A percentile compares a stretch with the other conserved stretches of the same genome.
Evolutionary conservation across 2,797 vertebrate genomes (phyloP).

Genomic region (Meda fulgida): DNA sequence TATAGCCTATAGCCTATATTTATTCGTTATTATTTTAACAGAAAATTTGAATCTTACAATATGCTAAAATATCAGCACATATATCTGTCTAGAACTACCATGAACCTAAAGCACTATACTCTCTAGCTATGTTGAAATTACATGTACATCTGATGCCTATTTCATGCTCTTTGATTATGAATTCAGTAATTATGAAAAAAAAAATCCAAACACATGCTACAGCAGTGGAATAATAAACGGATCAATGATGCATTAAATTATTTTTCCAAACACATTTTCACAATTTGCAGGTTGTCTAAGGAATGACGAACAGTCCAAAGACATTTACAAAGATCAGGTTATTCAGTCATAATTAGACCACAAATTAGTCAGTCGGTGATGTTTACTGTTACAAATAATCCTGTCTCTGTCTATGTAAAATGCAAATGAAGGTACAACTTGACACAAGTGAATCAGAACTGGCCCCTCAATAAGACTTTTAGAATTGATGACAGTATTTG

Average conservation of each 20-base stretch:
- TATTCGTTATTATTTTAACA: not conserved
- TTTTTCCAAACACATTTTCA: conserved; percentile 6
- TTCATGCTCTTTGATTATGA: conserved; percentile 36
- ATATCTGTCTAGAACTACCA: not conserved
- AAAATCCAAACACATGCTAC: conserved; percentile 12
- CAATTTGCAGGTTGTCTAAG: not conserved
- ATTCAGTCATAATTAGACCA: not conserved
- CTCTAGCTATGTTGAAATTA: conserved; percentile 20
- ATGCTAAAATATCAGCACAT: not conserved
- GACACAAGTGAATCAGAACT: conserved; percentile 17
- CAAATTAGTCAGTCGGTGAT: not conserved
- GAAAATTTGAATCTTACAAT: not conserved
- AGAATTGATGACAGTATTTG: conserved; percentile 49
- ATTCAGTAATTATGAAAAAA: conserved; percentile 4
- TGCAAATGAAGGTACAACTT: conserved; percentile 11
- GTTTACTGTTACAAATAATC: not conserved
- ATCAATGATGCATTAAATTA: conserved; percentile 25
- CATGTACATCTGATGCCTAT: conserved; percentile 18
- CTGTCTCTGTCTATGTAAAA: not conserved
- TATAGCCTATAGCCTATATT: no score
- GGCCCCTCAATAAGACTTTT: conserved; percentile 15
- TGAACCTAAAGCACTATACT: not conserved
- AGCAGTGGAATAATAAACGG: not conserved
- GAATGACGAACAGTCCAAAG: not conserved
- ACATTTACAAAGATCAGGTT: not conserved